Percentiles rank a stretch among this genome's conserved stretches.
Evolutionary conservation across 64 coral and sea anemone genomes (phyloP).

Genomic region (Orbicella faveolata): DNA sequence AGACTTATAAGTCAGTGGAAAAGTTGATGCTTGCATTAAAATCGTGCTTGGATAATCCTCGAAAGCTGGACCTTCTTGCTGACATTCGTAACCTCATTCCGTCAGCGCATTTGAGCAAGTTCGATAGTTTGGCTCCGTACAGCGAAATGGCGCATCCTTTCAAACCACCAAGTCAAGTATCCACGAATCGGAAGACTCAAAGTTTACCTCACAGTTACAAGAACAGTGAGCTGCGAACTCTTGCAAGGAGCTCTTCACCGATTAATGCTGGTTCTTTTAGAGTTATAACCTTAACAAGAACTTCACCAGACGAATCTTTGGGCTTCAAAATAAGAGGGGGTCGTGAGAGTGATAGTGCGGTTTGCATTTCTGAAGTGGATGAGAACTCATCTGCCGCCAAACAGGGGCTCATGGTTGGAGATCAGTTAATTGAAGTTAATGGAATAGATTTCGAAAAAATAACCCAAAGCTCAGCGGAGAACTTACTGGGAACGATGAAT

Average conservation of each 20-base stretch:
- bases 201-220: constrained; percentile 66
- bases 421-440: constrained; percentile 95
- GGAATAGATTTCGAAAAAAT: constrained; percentile 97
- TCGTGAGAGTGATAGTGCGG: constrained; percentile 54
- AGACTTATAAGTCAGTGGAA: constrained; percentile 88
- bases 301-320: constrained; percentile 58
- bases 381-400: constrained; percentile 72
- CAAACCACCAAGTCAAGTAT: constrained; percentile 50
- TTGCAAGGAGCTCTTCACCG: constrained; percentile 53
- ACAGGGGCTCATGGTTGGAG: constrained; percentile 81
- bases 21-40: constrained; percentile 79
- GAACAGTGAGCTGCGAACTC: constrained; percentile 38
- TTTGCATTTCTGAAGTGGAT: constrained; percentile 89
- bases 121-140: constrained; percentile 94
- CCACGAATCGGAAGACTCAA: constrained; percentile 70
- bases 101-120: constrained; percentile 68
- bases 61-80: constrained; percentile 89
- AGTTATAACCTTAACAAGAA: constrained; percentile 81
- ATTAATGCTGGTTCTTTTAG: constrained; percentile 64
- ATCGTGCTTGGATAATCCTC: constrained; percentile 96
- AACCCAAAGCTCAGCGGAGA: constrained; percentile 80
- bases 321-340: constrained; percentile 92
- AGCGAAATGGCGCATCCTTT: constrained; percentile 91
- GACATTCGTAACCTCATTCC: constrained; percentile 96
- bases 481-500: constrained; percentile 59